A percentile compares a stretch with the other conserved stretches of the same genome.
These are phyloP conservation scores for Eidolon dupreanum DNA, from an alignment of 2,797 vertebrate genomes.

Conservation along the genomic window DNA sequence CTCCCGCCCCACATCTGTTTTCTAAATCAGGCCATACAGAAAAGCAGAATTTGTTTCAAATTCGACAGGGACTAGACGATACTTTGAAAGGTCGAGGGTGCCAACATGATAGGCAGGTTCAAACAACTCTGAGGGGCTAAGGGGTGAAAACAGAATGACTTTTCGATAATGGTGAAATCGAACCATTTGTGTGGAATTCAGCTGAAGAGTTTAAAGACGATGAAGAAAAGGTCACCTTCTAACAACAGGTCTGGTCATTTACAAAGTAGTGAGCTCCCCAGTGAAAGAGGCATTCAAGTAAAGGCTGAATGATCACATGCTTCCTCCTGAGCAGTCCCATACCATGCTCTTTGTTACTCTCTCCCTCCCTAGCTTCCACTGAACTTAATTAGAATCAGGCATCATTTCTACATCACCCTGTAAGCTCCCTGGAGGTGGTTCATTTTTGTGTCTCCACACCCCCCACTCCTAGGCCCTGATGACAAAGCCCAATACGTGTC, in stretches of 20 bases:
- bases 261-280: neutral
- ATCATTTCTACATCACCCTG: neutral
- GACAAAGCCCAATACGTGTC: neutral
- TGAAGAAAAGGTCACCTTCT: neutral
- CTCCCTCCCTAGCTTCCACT: neutral
- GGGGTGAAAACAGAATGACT: neutral
- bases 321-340: neutral
- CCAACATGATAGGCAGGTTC: neutral
- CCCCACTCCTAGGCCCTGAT: neutral
- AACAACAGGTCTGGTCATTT: neutral
- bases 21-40: neutral
- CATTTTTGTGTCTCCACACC: neutral
- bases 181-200: neutral
- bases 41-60: neutral
- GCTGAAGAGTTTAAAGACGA: neutral
- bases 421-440: neutral
- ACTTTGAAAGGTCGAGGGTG: constrained; percentile 1
- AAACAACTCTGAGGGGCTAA: constrained; percentile 19
- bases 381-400: neutral
- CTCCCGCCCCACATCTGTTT: neutral
- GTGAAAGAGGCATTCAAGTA: neutral
- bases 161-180: neutral
- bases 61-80: neutral
- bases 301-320: neutral
- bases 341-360: neutral